Base-by-base conservation (phyloP, 2,113 vertebrate species). In the Tachysurus vachellii region DNA sequence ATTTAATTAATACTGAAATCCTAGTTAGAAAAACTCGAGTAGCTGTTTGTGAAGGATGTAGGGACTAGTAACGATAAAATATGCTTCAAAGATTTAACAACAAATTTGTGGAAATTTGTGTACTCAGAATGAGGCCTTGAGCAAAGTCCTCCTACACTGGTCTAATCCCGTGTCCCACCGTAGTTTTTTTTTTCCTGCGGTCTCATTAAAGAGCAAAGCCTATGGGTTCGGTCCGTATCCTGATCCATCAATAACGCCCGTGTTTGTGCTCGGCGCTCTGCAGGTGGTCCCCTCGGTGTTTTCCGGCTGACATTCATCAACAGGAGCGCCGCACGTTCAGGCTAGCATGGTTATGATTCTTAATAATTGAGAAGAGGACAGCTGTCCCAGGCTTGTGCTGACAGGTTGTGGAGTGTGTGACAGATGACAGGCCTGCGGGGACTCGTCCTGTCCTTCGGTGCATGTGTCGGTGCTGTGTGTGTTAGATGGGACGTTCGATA, bases 301-400 rank as follows among this genome's bases (percentile, higher is more conserved):
- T n/a, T 31, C 50, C 47, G 47, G 85, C 91, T 92, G 90, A 86
- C 90, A 90, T 89, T 85, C 80, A 83, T 89, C 86, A 85, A 91
- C 90, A 92, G 92, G 91, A 92, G 92, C 87, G 81, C 91, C 89
- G 89, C 88, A 92, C 90, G 92, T 92, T 90, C 91, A 88, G 91
- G 90, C 89, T 92, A 93, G 93, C 94, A 93, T 91, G 89, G 91
- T 90, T 92, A 92, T 88, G 86, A 92, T 93, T 93, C 93, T 94
- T 94, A 92, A 93, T 93, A 92, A 94, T 92, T 94, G 93, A 94
- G 91, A 92, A 88, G 89, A 36, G 91, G 93, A 94, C 94, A 94
- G 93, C 93, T 95, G 93, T 92, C 93, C 91, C 92, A 89, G 91
- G 92, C 91, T 91, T 44, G 91, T 85, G 83, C 76, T 94, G 93